Evolutionary conservation across 1,140 invertebrate genomes (phyloP).

Genomic region (Andrena cerasifolii): DNA sequence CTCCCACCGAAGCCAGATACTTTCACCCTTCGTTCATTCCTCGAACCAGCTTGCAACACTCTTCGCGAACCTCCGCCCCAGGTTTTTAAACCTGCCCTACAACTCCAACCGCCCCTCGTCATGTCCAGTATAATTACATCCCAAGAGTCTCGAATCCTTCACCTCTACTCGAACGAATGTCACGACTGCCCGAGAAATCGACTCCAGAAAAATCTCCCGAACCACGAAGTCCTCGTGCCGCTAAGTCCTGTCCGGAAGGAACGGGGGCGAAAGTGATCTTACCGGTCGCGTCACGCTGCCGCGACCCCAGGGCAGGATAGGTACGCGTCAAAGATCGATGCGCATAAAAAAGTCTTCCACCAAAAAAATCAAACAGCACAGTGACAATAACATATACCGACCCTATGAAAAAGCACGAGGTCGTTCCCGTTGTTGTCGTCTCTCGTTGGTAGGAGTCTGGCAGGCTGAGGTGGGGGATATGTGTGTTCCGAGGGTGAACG

Average conservation of each 20-base stretch:
- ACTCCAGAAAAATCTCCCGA: background rate
- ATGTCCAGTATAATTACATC: background rate
- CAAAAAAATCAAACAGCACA: constrained; percentile 33
- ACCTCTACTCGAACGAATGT: background rate
- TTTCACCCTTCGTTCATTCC: background rate
- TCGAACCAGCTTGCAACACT: background rate
- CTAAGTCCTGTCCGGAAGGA: constrained; percentile 25
- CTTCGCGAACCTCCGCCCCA: background rate
- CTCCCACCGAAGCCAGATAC: background rate
- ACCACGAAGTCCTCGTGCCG: background rate
- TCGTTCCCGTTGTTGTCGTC: constrained; percentile 63
- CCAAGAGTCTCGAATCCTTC: background rate
- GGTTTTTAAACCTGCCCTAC: background rate
- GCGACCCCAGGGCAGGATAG: constrained; percentile 26
- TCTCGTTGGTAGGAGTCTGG: constrained; percentile 59
- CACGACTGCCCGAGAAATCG: no score
- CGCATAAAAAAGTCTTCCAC: constrained; percentile 36
- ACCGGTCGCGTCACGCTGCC: constrained; percentile 36
- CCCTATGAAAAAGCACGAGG: constrained; percentile 64
- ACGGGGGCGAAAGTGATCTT: constrained; percentile 63
- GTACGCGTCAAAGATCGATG: constrained; percentile 61
- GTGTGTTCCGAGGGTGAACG: constrained; percentile 65
- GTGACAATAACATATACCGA: constrained; percentile 57
- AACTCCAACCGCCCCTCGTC: background rate
- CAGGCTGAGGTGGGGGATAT: constrained; percentile 56